These are phyloP conservation scores for Nephotettix cincticeps DNA, from an alignment of 1,140 invertebrate genomes.

Conservation along the genomic window DNA sequence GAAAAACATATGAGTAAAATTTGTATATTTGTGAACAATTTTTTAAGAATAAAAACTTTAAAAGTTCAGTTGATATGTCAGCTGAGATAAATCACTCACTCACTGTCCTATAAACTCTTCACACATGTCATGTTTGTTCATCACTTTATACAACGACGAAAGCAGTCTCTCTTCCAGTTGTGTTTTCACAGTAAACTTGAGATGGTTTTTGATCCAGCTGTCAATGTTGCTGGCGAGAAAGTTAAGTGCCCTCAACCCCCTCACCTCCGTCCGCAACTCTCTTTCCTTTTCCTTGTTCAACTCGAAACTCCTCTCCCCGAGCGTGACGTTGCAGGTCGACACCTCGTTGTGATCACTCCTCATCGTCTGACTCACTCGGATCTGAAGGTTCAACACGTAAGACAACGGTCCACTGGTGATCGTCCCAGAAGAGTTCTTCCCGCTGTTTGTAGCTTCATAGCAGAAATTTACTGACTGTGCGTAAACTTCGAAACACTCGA, in stretches of 20 bases:
- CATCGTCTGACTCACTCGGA: not conserved
- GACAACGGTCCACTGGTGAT: not conserved
- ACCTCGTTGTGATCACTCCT: not conserved
- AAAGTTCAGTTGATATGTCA: no score
- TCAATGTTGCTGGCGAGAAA: not conserved
- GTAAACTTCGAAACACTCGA: not conserved
- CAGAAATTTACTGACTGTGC: conserved; percentile 6
- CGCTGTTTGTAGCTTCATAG: not conserved
- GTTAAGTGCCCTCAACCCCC: not conserved
- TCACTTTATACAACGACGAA: not conserved
- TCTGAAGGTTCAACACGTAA: not conserved
- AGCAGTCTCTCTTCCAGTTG: not conserved
- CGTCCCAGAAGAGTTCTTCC: not conserved
- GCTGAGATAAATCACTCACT: no score
- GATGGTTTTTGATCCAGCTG: not conserved
- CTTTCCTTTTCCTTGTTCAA: not conserved
- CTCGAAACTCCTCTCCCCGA: not conserved
- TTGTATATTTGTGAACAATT: no score
- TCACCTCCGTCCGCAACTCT: not conserved
- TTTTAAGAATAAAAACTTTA: no score
- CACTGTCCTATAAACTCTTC: not conserved
- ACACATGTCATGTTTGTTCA: not conserved
- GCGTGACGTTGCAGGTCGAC: not conserved
- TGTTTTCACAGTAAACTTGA: not conserved
- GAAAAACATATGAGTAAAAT: no score